These are phyloP conservation scores for Phortica magna DNA, from an alignment of 2,888 invertebrate species.

Conservation along the genomic window DNA sequence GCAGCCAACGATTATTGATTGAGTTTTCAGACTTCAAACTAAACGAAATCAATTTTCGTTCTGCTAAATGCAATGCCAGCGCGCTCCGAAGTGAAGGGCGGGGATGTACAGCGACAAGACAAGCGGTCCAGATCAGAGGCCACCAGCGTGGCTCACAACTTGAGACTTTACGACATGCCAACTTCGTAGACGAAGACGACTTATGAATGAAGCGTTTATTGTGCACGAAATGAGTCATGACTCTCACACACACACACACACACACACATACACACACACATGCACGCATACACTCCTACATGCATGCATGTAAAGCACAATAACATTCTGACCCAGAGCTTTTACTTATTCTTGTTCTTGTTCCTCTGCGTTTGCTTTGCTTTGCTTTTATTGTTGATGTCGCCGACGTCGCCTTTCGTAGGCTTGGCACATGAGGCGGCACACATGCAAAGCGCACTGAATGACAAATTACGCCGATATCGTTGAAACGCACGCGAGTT, in stretches of 20 bases:
- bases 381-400: no score
- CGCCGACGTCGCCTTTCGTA: no score
- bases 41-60: constrained; percentile 28
- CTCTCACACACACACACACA: background rate
- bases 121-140: constrained; percentile 19
- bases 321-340: background rate
- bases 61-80: background rate
- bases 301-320: background rate
- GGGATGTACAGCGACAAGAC: no score
- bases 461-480: constrained; percentile 72
- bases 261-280: background rate
- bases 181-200: background rate
- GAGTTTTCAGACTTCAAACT: constrained; percentile 58
- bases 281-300: no score
- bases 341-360: background rate
- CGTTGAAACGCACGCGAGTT: constrained; percentile 64
- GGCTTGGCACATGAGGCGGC: background rate
- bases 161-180: background rate
- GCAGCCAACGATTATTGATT: constrained; percentile 54
- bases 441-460: constrained; percentile 59
- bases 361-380: background rate
- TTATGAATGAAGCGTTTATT: constrained; percentile 21
- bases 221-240: background rate
- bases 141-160: constrained; percentile 14
- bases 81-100: no score